Percentiles rank a stretch among this genome's conserved stretches.
Conservation (phyloP, 2,888 invertebrate genomes). For the Epirrhoe tristata region DNA sequence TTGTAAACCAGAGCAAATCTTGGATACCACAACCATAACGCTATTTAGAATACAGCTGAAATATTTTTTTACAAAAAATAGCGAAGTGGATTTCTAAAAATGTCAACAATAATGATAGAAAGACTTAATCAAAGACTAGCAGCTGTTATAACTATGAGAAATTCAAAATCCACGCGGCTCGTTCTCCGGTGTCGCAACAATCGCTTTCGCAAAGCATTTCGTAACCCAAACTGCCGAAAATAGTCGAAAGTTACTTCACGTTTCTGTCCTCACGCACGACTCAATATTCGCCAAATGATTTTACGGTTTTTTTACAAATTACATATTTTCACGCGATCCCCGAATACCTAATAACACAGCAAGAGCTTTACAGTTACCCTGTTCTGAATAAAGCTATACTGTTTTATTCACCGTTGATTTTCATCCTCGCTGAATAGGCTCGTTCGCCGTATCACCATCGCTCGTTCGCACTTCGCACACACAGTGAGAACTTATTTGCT, state of each 20-base stretch:
- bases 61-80: not conserved
- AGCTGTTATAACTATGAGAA: constrained; percentile 30
- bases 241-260: constrained; percentile 73
- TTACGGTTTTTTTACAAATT: constrained; percentile 44
- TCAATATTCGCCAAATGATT: constrained; percentile 41
- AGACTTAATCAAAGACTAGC: not conserved
- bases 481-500: not conserved
- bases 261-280: constrained; percentile 62
- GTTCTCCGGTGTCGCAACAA: constrained; percentile 58
- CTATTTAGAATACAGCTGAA: not conserved
- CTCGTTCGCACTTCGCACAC: constrained; percentile 3
- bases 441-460: constrained; percentile 1
- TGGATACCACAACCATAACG: not conserved
- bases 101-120: not conserved
- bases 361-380: constrained; percentile 11
- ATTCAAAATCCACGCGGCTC: constrained; percentile 52
- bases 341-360: constrained; percentile 1
- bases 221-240: constrained; percentile 72
- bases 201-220: constrained; percentile 78
- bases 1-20: not conserved
- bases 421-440: constrained; percentile 9
- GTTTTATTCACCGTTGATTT: constrained; percentile 21
- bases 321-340: constrained; percentile 32
- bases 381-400: constrained; percentile 20
- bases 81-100: not conserved